Conservation (phyloP, 2,797 vertebrate species). For the Carduelis carduelis region DNA sequence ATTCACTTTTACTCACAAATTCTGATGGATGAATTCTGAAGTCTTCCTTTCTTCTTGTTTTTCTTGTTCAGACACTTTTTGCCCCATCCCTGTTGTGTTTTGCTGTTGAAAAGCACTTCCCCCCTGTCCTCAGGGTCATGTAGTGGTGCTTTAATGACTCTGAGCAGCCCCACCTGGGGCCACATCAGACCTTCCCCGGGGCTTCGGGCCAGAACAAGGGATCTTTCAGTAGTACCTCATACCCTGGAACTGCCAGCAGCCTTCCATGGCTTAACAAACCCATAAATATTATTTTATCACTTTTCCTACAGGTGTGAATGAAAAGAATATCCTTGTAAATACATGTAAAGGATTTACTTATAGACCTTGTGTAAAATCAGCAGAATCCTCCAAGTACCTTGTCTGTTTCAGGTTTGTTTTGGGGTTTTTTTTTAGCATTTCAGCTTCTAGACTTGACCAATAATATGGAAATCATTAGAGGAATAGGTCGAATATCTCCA, state of each 20-base stretch:
- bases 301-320: neutral
- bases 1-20: neutral
- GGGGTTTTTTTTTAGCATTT: neutral
- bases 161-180: neutral
- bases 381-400: neutral
- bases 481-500: neutral
- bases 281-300: neutral
- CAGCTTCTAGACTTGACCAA: neutral
- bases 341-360: neutral
- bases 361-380: neutral
- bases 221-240: neutral
- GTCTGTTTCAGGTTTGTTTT: neutral
- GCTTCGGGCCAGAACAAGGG: neutral
- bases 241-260: neutral
- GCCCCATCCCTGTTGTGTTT: fast-evolving
- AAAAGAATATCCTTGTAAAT: neutral
- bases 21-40: neutral
- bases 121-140: fast-evolving
- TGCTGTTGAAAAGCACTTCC: fast-evolving
- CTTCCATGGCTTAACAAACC: neutral
- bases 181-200: fast-evolving
- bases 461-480: neutral
- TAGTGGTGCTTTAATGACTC: neutral
- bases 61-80: neutral
- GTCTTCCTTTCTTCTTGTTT: fast-evolving